Conservation (phyloP, 23 tunicate species). For the Diplosoma virens region DNA sequence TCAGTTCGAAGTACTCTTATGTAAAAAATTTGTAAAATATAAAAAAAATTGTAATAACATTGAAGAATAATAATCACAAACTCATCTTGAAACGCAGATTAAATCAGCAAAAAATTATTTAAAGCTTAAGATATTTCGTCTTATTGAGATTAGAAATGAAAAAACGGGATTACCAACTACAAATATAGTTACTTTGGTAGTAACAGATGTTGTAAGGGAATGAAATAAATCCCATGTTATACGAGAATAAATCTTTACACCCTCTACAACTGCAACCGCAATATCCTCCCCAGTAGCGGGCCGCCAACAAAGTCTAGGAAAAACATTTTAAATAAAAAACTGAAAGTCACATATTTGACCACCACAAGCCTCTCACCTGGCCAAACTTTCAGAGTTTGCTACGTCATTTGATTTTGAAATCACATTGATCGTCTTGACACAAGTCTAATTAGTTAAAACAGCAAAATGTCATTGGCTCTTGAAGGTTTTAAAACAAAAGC, state of each 20-base stretch:
- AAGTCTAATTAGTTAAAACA: slow-evolving; percentile 27
- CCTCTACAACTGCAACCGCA: slow-evolving; percentile 66
- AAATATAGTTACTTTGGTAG: slow-evolving; percentile 24
- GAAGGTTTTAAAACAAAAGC: too few species aligned
- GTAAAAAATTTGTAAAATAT: too few species aligned
- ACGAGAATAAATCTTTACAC: slow-evolving; percentile 51
- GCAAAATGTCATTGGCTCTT: not conserved
- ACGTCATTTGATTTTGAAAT: slow-evolving; percentile 69
- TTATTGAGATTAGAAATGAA: too few species aligned
- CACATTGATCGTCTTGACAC: slow-evolving; percentile 41
- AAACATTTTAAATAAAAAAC: not conserved
- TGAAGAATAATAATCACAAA: too few species aligned
- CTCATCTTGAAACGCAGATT: too few species aligned
- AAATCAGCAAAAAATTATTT: too few species aligned
- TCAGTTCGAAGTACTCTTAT: too few species aligned
- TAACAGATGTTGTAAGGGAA: slow-evolving; percentile 43
- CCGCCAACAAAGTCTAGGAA: slow-evolving; percentile 73
- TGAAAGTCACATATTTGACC: not conserved
- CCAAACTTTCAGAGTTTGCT: slow-evolving; percentile 48
- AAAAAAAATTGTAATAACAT: too few species aligned
- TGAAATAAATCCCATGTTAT: slow-evolving; percentile 61
- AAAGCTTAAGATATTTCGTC: too few species aligned
- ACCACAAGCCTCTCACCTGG: slow-evolving; percentile 29
- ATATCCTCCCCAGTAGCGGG: slow-evolving; percentile 95
- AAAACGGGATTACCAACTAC: too few species aligned